Percentiles rank a stretch among this genome's conserved stretches.
These are phyloP conservation scores for Spea multiplicata DNA, from an alignment of 2,113 vertebrate species.

Conservation along the genomic window DNA sequence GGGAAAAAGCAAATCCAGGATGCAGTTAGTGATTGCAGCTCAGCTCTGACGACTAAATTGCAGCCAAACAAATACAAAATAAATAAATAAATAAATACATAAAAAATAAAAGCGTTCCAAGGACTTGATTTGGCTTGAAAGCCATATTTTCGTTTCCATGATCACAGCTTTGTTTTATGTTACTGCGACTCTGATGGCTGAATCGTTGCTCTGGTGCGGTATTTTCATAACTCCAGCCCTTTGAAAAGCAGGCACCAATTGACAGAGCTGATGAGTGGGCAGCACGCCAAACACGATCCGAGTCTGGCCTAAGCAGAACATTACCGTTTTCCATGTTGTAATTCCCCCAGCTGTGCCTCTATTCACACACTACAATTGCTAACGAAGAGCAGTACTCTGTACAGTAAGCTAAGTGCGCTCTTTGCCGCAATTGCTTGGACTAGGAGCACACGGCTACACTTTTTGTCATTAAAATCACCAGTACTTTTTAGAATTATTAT, in stretches of 20 bases:
- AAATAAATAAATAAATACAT: conserved; percentile 4
- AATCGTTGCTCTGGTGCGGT: conserved; percentile 5
- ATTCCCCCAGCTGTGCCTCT: conserved; percentile 12
- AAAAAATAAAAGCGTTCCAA: conserved; percentile 29
- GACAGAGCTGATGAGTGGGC: background rate
- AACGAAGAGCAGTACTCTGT: background rate
- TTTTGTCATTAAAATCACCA: background rate
- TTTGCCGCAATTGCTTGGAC: background rate
- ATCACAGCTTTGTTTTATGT: conserved; percentile 45
- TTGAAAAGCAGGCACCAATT: conserved; percentile 29
- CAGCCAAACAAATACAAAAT: conserved; percentile 18
- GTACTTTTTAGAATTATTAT: background rate
- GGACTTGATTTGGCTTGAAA: conserved; percentile 34
- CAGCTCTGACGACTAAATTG: conserved; percentile 32
- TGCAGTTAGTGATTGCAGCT: conserved; percentile 43
- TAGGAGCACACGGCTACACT: background rate
- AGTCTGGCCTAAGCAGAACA: conserved; percentile 6
- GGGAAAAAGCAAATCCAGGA: conserved; percentile 35
- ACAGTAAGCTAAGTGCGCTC: background rate
- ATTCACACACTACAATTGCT: conserved; percentile 8
- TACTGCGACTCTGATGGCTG: conserved; percentile 33
- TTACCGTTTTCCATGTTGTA: conserved; percentile 6
- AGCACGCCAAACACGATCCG: conserved; percentile 15
- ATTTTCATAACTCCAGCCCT: conserved; percentile 7
- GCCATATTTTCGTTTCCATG: conserved; percentile 38